Evolutionary conservation across 2,888 invertebrate genomes (phyloP).

Genomic region (Noctua pronuba): DNA sequence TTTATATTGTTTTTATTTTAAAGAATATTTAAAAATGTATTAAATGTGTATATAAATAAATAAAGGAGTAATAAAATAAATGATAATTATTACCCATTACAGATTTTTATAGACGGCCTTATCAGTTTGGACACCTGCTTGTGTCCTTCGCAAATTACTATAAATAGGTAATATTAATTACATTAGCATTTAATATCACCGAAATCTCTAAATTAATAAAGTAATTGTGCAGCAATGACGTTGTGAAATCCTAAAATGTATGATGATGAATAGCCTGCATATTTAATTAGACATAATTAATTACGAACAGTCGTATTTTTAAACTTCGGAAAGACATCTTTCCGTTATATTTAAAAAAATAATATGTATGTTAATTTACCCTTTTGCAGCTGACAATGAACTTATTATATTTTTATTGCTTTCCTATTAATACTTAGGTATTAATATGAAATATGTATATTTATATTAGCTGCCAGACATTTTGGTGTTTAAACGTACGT

Average conservation of each 20-base stretch:
- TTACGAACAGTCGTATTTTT: not conserved
- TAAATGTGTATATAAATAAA: no score
- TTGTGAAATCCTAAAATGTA: not conserved
- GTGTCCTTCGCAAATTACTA: not conserved
- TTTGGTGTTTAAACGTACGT: not conserved
- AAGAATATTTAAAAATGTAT: no score
- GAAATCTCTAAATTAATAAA: not conserved
- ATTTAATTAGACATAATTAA: not conserved
- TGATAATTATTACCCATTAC: no score
- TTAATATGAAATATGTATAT: no score
- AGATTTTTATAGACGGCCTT: no score
- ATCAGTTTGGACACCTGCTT: not conserved
- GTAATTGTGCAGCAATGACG: not conserved
- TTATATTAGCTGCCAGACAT: not conserved
- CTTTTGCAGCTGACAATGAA: not conserved
- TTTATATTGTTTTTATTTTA: no score
- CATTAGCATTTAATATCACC: not conserved
- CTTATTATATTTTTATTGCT: not conserved
- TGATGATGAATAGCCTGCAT: not conserved
- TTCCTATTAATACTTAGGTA: not conserved
- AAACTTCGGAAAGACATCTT: not conserved
- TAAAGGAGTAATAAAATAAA: no score
- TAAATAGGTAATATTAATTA: conserved; percentile 4
- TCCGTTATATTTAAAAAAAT: not conserved
- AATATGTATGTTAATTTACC: not conserved